These are phyloP conservation scores for Heliothis virescens DNA, from an alignment of 1,140 invertebrate genomes.

Conservation along the genomic window DNA sequence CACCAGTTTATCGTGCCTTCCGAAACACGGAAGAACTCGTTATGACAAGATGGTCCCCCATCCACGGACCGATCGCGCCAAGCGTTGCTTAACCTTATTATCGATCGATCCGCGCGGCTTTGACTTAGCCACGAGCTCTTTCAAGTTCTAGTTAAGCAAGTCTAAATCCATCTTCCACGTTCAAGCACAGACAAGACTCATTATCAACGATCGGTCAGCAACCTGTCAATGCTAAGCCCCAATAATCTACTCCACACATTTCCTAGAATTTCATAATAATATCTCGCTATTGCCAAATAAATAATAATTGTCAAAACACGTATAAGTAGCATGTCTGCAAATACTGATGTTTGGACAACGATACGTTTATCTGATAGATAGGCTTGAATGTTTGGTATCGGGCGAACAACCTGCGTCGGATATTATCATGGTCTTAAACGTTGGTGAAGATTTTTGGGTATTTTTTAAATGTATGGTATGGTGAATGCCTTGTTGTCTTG, in stretches of 20 bases:
- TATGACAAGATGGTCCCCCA: no score
- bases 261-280: constrained; percentile 21
- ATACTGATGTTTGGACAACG: constrained; percentile 15
- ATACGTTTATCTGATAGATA: constrained; percentile 11
- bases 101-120: no score
- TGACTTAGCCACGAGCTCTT: no score
- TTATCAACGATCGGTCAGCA: neutral
- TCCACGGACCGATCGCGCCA: no score
- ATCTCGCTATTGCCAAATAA: constrained; percentile 25
- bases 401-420: constrained; percentile 7
- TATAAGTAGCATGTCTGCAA: constrained; percentile 26
- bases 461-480: no score
- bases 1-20: no score
- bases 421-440: neutral
- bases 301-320: constrained; percentile 35
- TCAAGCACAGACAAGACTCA: no score
- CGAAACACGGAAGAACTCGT: no score
- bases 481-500: no score
- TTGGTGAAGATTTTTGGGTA: neutral
- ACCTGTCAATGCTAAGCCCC: constrained; percentile 10
- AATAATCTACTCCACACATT: constrained; percentile 17
- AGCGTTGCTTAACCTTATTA: no score
- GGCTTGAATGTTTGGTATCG: neutral
- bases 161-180: no score
- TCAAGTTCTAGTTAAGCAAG: no score